Evolutionary conservation across 2,888 invertebrate genomes (phyloP).

Genomic region (Philereme vetulata): DNA sequence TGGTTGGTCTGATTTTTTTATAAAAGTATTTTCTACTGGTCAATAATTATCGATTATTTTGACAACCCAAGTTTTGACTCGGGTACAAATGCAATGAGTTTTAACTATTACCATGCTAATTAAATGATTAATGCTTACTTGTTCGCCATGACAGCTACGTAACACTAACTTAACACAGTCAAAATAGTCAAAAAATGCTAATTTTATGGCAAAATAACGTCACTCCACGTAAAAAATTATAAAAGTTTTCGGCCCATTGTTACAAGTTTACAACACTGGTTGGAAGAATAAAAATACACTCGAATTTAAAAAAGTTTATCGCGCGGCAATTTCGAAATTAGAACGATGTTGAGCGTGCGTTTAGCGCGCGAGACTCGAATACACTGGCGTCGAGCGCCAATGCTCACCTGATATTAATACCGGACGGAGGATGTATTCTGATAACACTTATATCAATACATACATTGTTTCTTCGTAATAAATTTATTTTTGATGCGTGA

Average conservation of each 20-base stretch:
- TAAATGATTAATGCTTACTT: constrained; percentile 50
- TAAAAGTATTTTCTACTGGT: no score
- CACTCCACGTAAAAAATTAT: constrained; percentile 17
- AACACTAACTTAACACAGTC: constrained; percentile 49
- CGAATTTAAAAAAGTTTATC: constrained; percentile 34
- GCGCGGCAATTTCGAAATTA: constrained; percentile 54
- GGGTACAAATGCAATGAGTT: background rate
- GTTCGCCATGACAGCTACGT: constrained; percentile 54
- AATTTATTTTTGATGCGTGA: constrained; percentile 16
- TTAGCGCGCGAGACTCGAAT: constrained; percentile 45
- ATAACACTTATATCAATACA: background rate
- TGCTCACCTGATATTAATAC: constrained; percentile 43
- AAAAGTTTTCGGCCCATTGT: constrained; percentile 48
- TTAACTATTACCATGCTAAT: constrained; percentile 43
- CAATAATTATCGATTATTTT: no score
- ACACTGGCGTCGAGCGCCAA: constrained; percentile 49
- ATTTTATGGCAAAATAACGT: constrained; percentile 23
- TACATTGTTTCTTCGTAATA: constrained; percentile 16
- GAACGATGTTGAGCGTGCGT: constrained; percentile 49
- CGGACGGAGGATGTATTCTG: constrained; percentile 27
- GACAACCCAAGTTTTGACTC: no score
- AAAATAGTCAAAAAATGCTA: constrained; percentile 47
- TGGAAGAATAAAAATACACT: constrained; percentile 26
- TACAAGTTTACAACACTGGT: constrained; percentile 44
- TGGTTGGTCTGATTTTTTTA: no score